A percentile compares a stretch with the other conserved stretches of the same genome.
Evolutionary conservation across 30 jellyfish, hydroid and myxozoan genomes (phyloP).

Genomic region (Aurelia aurita complex sp. Pacific): DNA sequence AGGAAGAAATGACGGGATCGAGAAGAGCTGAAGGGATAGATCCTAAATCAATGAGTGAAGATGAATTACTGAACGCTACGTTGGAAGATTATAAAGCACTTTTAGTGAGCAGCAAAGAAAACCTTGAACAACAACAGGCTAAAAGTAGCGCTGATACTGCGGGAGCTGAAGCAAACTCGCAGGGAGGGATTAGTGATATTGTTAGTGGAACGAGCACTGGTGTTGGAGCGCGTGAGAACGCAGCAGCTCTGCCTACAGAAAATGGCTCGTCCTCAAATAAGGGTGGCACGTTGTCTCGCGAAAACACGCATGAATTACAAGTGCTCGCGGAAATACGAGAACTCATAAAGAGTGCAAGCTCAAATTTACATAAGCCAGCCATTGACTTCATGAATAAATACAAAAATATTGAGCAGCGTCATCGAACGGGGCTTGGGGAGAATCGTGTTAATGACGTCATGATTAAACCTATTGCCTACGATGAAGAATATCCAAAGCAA

Average conservation of each 20-base stretch:
- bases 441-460: slow-evolving; percentile 58
- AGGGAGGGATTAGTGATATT: background rate
- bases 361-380: slow-evolving; percentile 40
- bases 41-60: slow-evolving; percentile 3
- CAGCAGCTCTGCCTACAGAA: slow-evolving; percentile 2
- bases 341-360: slow-evolving; percentile 56
- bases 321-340: slow-evolving; percentile 67
- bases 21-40: slow-evolving; percentile 19
- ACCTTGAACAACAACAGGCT: background rate
- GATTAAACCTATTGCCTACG: slow-evolving; percentile 43
- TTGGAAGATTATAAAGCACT: slow-evolving; percentile 50
- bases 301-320: slow-evolving; percentile 41
- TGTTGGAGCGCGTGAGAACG: slow-evolving; percentile 7
- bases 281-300: slow-evolving; percentile 40
- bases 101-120: slow-evolving; percentile 7
- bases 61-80: slow-evolving; percentile 48
- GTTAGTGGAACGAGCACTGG: slow-evolving; percentile 4
- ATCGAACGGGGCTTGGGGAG: slow-evolving; percentile 65
- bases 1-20: slow-evolving; percentile 4
- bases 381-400: slow-evolving; percentile 2
- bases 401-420: slow-evolving; percentile 47
- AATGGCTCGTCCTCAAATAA: background rate
- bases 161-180: background rate
- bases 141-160: background rate
- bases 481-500: slow-evolving; percentile 53